Percentiles rank a stretch among this genome's conserved stretches.
Conservation (phyloP, 2,113 vertebrate genomes). For the Aspiorhynchus laticeps region DNA sequence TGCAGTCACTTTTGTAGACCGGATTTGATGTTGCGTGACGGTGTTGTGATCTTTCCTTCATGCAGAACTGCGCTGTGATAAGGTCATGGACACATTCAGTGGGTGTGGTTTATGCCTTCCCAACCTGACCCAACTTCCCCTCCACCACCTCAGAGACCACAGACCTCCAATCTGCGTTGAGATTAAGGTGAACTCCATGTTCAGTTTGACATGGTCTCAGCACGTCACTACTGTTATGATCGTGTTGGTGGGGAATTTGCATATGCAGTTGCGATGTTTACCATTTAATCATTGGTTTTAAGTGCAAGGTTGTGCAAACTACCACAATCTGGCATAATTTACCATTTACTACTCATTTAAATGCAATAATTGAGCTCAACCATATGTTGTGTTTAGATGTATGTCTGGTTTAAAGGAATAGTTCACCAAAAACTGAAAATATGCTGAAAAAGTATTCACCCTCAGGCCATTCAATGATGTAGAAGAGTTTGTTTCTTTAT, state of each 20-base stretch:
- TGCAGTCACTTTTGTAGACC: background rate
- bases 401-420: too few species aligned
- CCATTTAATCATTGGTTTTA: too few species aligned
- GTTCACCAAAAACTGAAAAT: too few species aligned
- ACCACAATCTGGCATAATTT: too few species aligned
- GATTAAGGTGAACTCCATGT: conserved; percentile 84
- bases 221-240: background rate
- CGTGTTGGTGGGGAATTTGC: background rate
- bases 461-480: too few species aligned
- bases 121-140: conserved; percentile 87
- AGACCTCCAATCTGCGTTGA: conserved; percentile 91
- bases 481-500: too few species aligned
- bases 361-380: too few species aligned
- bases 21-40: background rate
- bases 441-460: too few species aligned
- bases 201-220: background rate
- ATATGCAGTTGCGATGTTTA: background rate
- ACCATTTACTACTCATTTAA: too few species aligned
- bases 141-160: conserved; percentile 81
- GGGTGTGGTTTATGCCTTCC: conserved; percentile 95
- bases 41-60: conserved; percentile 14
- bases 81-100: conserved; percentile 94
- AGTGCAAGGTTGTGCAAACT: too few species aligned
- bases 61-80: conserved; percentile 91
- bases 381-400: too few species aligned